Evolutionary conservation across 2,797 vertebrate species (phyloP), one percentile per base, ranked within the genome.

Genomic region (Hyperoplus immaculatus): DNA sequence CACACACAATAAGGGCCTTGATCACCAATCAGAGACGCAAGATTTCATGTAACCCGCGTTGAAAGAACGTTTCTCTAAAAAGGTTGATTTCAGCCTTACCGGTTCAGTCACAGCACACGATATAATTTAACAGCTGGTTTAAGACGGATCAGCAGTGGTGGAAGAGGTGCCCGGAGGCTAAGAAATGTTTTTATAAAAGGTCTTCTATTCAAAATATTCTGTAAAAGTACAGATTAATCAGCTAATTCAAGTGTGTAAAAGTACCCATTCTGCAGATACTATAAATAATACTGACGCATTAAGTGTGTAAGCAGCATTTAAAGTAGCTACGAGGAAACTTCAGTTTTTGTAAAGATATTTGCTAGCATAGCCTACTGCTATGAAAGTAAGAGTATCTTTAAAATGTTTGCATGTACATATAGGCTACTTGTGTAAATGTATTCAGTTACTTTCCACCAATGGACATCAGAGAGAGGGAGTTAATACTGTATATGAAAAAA

Each of bases 1-100:
- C 15, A 54, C 9, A 75, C 15, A 43, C 18, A 60, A 59, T 57
- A 39, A 47, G 11, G 36, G 14, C 18, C 49, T 69, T 10, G 13
- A 54, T 41, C 63, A 36, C 38, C 41, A 81, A 59, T 50, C 10
- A 69, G 29, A 29, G 29, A 29, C 29, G 29, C 29, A 71, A 47
- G 53, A 45, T 55, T 12, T n/a, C 6, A 57, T 12, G 46, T 4
- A 12, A 29, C 29, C 29, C 29, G 29, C 29, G 29, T 29, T 29
- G 29, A 29, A 29, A 29, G 29, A 21, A 29, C 2, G 29, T 29
- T 29, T 3, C 3, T 29, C 29, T 15, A 4, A 65, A 55, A 3
- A 49, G 0, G n/a, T 12, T 60, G 29, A 62, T 67, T 62, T 75
- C 15, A 46, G 1, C 16, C 9, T 21, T 0, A 45, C 2, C 36